These are phyloP conservation scores for Sciaenops ocellatus DNA, from an alignment of 2,797 vertebrate species.

Conservation along the genomic window DNA sequence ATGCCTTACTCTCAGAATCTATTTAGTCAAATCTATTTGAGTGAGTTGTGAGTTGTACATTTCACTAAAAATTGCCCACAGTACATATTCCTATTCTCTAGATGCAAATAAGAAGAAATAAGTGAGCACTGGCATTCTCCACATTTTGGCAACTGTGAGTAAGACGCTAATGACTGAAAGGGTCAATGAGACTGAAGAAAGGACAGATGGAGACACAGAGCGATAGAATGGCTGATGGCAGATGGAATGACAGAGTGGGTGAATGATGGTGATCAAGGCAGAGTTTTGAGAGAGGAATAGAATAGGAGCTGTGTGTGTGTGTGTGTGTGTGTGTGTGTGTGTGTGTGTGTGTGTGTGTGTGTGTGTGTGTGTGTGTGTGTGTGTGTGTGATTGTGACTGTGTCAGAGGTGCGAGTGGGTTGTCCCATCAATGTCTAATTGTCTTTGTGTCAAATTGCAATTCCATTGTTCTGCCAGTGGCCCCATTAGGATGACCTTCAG, in stretches of 20 bases:
- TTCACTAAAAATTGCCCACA: neutral
- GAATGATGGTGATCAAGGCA: conserved; percentile 57
- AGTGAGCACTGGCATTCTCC: conserved; percentile 21
- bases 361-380: conserved; percentile 12
- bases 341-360: conserved; percentile 28
- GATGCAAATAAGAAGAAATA: conserved; percentile 15
- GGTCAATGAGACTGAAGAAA: conserved; percentile 62
- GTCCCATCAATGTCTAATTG: conserved; percentile 70
- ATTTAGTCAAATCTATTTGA: neutral
- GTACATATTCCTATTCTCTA: neutral
- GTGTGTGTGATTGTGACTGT: conserved; percentile 16
- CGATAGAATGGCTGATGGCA: conserved; percentile 59
- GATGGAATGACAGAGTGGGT: conserved; percentile 64
- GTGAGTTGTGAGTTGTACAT: neutral
- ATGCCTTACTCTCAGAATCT: neutral
- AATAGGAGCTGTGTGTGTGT: conserved; percentile 38
- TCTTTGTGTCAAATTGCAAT: conserved; percentile 73
- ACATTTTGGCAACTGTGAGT: conserved; percentile 63
- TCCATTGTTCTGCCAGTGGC: conserved; percentile 64
- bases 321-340: conserved; percentile 26
- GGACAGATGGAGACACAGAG: conserved; percentile 69
- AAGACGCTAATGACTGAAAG: conserved; percentile 69
- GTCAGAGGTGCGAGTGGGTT: conserved; percentile 39
- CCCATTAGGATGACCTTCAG: conserved; percentile 76
- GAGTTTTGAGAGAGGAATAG: conserved; percentile 53